Conservation (phyloP, 2,888 invertebrate species). For the Brenthis ino region DNA sequence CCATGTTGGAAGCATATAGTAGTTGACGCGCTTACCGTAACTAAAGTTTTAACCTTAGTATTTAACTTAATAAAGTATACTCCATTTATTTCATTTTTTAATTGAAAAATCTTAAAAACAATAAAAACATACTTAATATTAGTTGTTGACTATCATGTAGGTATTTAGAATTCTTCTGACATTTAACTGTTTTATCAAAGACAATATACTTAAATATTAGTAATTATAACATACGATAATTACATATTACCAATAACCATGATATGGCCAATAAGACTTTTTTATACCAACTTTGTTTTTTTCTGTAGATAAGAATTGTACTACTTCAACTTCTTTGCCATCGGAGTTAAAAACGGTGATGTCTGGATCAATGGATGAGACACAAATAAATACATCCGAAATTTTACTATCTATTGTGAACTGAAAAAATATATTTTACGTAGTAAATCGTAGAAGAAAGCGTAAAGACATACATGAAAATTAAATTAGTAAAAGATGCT, state of each 20-base stretch:
- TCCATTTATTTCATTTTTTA: slow-evolving; percentile 37
- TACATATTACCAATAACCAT: too few relatives aligned
- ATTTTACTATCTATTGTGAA: slow-evolving; percentile 16
- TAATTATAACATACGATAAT: too few relatives aligned
- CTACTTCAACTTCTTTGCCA: neutral
- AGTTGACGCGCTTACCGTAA: slow-evolving; percentile 49
- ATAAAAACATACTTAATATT: neutral
- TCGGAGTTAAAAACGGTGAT: slow-evolving; percentile 1
- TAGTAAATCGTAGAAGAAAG: too few relatives aligned
- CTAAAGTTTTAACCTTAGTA: slow-evolving; percentile 43
- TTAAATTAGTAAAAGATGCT: too few relatives aligned
- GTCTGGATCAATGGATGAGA: neutral
- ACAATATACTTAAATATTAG: too few relatives aligned
- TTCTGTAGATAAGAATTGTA: neutral
- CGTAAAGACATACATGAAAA: too few relatives aligned
- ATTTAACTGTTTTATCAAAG: too few relatives aligned
- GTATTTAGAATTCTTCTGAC: neutral
- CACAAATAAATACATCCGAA: slow-evolving; percentile 4
- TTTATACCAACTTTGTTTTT: slow-evolving; percentile 5
- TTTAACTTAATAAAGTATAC: slow-evolving; percentile 47
- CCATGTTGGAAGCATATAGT: slow-evolving; percentile 55
- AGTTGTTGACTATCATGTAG: too few relatives aligned
- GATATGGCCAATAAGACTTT: too few relatives aligned
- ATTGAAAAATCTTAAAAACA: slow-evolving; percentile 9
- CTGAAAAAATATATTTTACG: neutral